Percentiles rank a stretch among this genome's conserved stretches.
These are phyloP conservation scores for Rhysida immarginata DNA, from an alignment of 1,140 invertebrate species.

Conservation along the genomic window DNA sequence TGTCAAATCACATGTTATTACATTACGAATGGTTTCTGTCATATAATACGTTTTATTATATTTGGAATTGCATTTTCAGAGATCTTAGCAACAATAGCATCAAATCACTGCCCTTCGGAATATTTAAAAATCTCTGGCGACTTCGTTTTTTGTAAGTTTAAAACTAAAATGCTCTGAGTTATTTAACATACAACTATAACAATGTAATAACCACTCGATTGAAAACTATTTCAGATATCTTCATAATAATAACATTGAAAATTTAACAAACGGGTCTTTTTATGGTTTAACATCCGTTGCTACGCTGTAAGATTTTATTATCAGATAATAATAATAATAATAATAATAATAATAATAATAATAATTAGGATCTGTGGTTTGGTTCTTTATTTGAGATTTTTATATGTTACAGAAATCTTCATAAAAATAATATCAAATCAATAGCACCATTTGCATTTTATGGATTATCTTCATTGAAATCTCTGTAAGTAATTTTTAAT, in stretches of 20 bases:
- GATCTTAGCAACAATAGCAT: constrained; percentile 28
- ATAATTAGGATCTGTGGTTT: no score
- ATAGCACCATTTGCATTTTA: constrained; percentile 3
- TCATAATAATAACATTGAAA: constrained; percentile 23
- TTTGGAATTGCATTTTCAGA: no score
- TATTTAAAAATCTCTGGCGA: constrained; percentile 25
- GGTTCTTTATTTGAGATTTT: constrained; percentile 1
- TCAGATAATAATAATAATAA: no score
- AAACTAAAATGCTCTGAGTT: no score
- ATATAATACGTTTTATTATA: no score
- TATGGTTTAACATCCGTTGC: constrained; percentile 13
- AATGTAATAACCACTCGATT: background rate
- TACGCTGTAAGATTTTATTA: no score
- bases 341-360: no score
- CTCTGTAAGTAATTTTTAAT: constrained; percentile 4
- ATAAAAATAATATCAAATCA: constrained; percentile 1
- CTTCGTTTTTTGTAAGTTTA: constrained; percentile 21
- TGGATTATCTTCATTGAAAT: constrained; percentile 6
- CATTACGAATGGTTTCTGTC: no score
- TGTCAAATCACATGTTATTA: no score
- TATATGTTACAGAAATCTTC: background rate
- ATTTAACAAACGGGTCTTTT: constrained; percentile 20
- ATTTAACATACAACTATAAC: no score
- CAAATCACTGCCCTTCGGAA: constrained; percentile 17
- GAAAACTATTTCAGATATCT: constrained; percentile 23